A percentile compares a stretch with the other conserved stretches of the same genome.
Evolutionary conservation across 2,888 invertebrate genomes (phyloP).

Genomic region (Eupeodes latifasciatus): DNA sequence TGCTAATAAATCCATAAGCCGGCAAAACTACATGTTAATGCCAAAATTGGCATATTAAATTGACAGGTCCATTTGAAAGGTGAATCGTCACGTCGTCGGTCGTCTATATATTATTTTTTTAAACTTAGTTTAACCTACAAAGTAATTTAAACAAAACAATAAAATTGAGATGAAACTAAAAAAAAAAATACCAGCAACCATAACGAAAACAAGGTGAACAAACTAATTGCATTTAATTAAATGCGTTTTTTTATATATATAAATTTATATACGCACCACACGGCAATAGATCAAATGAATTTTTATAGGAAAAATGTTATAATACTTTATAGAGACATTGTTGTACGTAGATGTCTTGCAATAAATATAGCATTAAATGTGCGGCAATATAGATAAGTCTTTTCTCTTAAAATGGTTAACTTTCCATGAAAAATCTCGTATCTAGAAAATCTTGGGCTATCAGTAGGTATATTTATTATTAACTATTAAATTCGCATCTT

Average conservation of each 20-base stretch:
- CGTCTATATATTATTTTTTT: constrained; percentile 1
- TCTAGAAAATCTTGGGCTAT: constrained; percentile 35
- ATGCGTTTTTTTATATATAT: constrained; percentile 2
- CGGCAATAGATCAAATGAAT: constrained; percentile 30
- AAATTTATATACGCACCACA: not conserved
- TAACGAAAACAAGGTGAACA: constrained; percentile 57
- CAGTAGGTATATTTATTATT: not conserved
- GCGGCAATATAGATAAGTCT: constrained; percentile 1
- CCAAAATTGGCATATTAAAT: constrained; percentile 54
- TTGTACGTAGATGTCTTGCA: not conserved
- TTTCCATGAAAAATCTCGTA: constrained; percentile 47
- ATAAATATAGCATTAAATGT: not conserved
- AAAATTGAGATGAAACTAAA: not conserved
- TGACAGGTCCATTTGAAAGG: constrained; percentile 49
- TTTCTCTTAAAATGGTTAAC: constrained; percentile 47
- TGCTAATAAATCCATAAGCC: constrained; percentile 38
- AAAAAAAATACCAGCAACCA: constrained; percentile 23
- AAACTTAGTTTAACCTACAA: constrained; percentile 38
- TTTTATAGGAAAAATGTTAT: not conserved
- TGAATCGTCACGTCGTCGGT: not conserved
- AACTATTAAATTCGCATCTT: constrained; percentile 18
- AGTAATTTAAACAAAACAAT: not conserved
- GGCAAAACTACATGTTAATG: constrained; percentile 59
- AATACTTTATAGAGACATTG: not conserved
- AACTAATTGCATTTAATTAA: constrained; percentile 69